A percentile compares a stretch with the other conserved stretches of the same genome.
These are phyloP conservation scores for Anarsia innoxiella DNA, from an alignment of 2,888 invertebrate species.

Conservation along the genomic window DNA sequence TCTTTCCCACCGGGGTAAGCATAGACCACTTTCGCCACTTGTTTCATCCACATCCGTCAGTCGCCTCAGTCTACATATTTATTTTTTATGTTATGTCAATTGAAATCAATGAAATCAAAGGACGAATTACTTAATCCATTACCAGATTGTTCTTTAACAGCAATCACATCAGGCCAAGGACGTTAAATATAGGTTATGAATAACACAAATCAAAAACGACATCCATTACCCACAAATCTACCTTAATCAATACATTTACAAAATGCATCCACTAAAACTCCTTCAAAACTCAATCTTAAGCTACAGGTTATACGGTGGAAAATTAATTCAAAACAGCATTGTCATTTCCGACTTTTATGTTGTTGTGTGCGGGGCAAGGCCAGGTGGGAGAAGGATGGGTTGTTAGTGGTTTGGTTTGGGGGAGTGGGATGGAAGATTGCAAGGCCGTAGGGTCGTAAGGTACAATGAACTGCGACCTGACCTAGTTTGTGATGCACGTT, in stretches of 20 bases:
- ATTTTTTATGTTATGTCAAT: too few relatives aligned
- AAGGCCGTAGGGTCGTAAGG: constrained; percentile 66
- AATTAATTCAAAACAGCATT: constrained; percentile 41
- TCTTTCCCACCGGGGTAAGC: too few relatives aligned
- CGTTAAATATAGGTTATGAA: constrained; percentile 46
- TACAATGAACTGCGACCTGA: constrained; percentile 72
- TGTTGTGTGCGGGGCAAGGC: constrained; percentile 58
- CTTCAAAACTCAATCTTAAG: constrained; percentile 29
- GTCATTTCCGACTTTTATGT: constrained; percentile 63
- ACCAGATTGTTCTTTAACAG: constrained; percentile 2
- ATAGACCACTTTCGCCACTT: too few relatives aligned
- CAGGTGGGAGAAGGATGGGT: constrained; percentile 38
- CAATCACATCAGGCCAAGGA: constrained; percentile 39
- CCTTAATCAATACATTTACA: constrained; percentile 48
- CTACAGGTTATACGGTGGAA: constrained; percentile 33
- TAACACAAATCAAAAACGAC: constrained; percentile 29
- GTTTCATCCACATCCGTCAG: too few relatives aligned
- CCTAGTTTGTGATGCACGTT: constrained; percentile 59
- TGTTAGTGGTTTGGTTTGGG: constrained; percentile 22
- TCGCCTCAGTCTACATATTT: too few relatives aligned
- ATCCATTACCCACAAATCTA: constrained; percentile 58
- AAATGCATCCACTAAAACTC: constrained; percentile 35
- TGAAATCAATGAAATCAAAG: too few relatives aligned
- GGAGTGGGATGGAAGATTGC: constrained; percentile 50
- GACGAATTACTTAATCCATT: constrained; percentile 2